Percentiles rank a stretch among this genome's conserved stretches.
phyloP scores from a whole-genome alignment of 2,113 vertebrate species.

The Mungos mungo region DNA sequence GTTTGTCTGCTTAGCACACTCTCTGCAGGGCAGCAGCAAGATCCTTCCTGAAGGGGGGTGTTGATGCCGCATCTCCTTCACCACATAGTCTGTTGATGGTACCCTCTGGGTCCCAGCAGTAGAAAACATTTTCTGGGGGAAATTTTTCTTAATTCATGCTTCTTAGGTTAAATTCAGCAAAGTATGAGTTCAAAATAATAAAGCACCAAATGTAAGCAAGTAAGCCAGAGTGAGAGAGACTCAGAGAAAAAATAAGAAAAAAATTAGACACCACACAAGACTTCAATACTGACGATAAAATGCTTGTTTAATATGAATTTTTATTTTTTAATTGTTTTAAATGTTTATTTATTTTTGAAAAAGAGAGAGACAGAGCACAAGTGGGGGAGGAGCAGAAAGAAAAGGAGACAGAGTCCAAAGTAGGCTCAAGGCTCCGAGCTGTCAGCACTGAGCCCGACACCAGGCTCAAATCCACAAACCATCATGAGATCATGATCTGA shows the following conservation, averaged over 20 bases:
- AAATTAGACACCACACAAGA: neutral
- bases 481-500: no score
- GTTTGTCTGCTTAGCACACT: neutral
- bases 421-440: no score
- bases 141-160: neutral
- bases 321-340: no score
- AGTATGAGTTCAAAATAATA: conserved; percentile 16
- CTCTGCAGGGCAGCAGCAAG: neutral
- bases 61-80: neutral
- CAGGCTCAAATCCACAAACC: no score
- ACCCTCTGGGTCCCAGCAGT: neutral
- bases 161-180: neutral
- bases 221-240: neutral
- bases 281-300: neutral
- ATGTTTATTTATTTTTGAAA: no score
- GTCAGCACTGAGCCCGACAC: no score
- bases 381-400: no score
- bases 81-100: neutral
- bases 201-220: neutral
- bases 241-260: neutral
- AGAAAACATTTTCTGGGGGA: neutral
- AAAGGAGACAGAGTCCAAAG: no score
- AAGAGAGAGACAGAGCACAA: no score
- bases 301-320: neutral
- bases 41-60: neutral